Percentiles rank a stretch among this genome's conserved stretches.
Evolutionary conservation across 2,113 vertebrate genomes (phyloP).

Genomic region (Stercorarius parasiticus): DNA sequence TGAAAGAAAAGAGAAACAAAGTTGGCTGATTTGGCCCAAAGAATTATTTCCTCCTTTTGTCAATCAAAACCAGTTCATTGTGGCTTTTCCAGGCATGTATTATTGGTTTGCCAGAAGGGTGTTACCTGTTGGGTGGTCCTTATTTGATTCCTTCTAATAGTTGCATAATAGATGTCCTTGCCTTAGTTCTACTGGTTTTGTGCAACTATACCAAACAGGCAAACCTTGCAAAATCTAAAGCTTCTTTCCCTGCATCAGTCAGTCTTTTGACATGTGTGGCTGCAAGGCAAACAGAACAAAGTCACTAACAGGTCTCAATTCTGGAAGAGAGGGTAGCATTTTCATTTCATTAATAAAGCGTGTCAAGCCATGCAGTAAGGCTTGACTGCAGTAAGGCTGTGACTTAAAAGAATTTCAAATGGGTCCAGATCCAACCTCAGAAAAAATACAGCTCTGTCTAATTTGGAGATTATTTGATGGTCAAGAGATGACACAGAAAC

Average conservation of each 20-base stretch:
- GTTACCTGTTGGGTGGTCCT: no score
- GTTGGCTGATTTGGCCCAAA: background rate
- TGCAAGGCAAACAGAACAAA: background rate
- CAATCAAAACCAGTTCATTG: background rate
- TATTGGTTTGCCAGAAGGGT: background rate
- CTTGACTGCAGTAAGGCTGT: background rate
- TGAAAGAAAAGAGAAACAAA: background rate
- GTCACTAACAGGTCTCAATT: background rate
- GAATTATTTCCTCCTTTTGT: background rate
- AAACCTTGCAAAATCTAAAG: background rate
- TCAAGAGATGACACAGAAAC: background rate
- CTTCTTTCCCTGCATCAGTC: background rate
- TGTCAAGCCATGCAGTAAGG: background rate
- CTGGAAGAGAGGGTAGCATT: background rate
- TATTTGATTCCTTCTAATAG: background rate
- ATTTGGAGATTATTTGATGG: background rate
- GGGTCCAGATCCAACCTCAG: background rate
- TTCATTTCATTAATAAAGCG: background rate
- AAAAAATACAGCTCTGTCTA: background rate
- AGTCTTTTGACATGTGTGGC: background rate
- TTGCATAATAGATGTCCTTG: background rate
- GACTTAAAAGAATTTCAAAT: background rate
- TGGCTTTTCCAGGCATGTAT: rapidly evolving
- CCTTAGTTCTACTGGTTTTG: background rate
- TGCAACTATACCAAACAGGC: background rate